phyloP scores from a whole-genome alignment of 2,888 invertebrate species.

The Helobdella robusta region DNA sequence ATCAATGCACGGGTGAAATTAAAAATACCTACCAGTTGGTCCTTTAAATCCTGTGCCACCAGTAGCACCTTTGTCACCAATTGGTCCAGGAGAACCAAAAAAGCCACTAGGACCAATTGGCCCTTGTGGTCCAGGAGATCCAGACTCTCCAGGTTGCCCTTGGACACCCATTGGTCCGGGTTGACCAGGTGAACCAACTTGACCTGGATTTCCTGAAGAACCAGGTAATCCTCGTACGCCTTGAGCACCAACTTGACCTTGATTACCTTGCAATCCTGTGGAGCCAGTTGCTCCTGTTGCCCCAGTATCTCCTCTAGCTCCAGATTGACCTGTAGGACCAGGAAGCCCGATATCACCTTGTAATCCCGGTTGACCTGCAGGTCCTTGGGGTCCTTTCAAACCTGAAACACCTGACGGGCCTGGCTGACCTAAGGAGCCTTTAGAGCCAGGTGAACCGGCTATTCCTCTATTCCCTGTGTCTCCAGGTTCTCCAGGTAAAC shows the following conservation, averaged over 20 bases:
- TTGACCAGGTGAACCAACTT: conserved; percentile 21
- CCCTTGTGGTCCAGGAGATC: conserved; percentile 26
- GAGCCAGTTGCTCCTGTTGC: conserved; percentile 26
- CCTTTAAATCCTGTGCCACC: conserved; percentile 25
- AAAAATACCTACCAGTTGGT: conserved; percentile 21
- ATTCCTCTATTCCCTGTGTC: conserved; percentile 15
- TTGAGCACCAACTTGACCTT: conserved; percentile 25
- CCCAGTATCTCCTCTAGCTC: conserved; percentile 28
- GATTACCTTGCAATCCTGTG: conserved; percentile 20
- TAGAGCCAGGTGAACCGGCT: conserved; percentile 25
- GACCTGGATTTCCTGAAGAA: conserved; percentile 27
- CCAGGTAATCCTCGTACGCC: conserved; percentile 32
- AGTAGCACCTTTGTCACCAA: conserved; percentile 5
- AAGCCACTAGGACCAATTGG: conserved; percentile 24
- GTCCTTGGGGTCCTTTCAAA: conserved; percentile 47
- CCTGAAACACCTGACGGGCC: conserved; percentile 60
- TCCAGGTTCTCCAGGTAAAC: conserved; percentile 24
- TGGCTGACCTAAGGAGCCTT: conserved; percentile 27
- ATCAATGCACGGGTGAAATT: background rate
- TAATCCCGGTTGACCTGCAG: conserved; percentile 25
- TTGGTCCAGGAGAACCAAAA: conserved; percentile 23
- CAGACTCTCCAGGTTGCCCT: conserved; percentile 29
- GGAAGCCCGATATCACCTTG: conserved; percentile 28
- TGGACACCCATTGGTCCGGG: conserved; percentile 24
- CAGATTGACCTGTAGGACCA: conserved; percentile 29